These are phyloP conservation scores for Punctoribates punctum DNA, from an alignment of 2,888 invertebrate genomes.

Conservation along the genomic window DNA sequence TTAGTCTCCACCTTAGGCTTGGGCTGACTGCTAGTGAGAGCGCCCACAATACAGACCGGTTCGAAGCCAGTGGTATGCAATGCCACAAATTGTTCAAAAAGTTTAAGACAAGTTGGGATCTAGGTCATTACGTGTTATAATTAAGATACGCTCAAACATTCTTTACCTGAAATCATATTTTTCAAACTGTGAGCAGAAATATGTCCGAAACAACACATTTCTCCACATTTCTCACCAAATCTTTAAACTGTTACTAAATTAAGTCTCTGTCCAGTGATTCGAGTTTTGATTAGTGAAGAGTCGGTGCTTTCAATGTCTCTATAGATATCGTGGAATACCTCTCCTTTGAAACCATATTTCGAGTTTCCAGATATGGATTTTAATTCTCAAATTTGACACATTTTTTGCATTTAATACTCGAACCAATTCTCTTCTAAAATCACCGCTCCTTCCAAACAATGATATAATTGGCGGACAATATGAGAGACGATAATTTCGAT, in stretches of 20 bases:
- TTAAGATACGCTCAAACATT: background rate
- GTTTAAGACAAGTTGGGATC: background rate
- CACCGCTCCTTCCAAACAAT: background rate
- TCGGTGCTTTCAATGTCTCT: background rate
- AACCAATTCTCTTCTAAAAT: background rate
- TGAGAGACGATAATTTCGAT: constrained; percentile 29
- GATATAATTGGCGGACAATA: constrained; percentile 5
- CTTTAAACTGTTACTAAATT: background rate
- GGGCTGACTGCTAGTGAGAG: background rate
- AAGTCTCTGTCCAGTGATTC: background rate
- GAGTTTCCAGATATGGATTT: constrained; percentile 16
- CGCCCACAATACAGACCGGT: constrained; percentile 1
- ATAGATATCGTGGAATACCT: background rate
- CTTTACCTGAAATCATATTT: background rate
- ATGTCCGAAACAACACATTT: too few relatives aligned
- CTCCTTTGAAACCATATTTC: constrained; percentile 3
- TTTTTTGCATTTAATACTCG: background rate
- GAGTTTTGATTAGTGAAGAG: background rate
- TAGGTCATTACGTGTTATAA: constrained; percentile 26
- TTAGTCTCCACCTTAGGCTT: constrained; percentile 14
- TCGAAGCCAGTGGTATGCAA: constrained; percentile 12
- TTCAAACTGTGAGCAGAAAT: background rate
- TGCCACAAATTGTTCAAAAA: background rate
- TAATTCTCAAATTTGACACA: background rate
- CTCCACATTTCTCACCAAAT: background rate